Evolutionary conservation across 2,888 invertebrate genomes (phyloP).

Genomic region (Aricia artaxerxes): DNA sequence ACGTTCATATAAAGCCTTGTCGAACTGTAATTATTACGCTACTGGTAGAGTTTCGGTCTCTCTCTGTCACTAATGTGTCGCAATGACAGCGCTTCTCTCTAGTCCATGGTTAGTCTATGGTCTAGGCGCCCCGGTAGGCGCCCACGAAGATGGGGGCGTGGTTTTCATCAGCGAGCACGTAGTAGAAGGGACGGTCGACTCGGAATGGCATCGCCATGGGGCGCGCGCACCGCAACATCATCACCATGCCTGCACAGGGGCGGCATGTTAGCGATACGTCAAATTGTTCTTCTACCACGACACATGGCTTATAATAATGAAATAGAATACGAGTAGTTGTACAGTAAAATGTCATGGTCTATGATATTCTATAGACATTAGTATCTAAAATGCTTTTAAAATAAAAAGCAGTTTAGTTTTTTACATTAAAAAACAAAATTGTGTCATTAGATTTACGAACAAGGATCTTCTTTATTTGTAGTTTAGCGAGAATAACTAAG

Average conservation of each 20-base stretch:
- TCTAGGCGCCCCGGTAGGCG: slow-evolving; percentile 50
- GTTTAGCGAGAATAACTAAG: too few relatives aligned
- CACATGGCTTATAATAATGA: background rate
- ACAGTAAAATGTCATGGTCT: too few relatives aligned
- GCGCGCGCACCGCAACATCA: slow-evolving; percentile 65
- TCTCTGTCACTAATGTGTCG: background rate
- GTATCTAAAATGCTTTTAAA: too few relatives aligned
- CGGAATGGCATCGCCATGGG: slow-evolving; percentile 53
- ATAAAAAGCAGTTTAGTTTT: too few relatives aligned
- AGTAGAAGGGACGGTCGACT: slow-evolving; percentile 71
- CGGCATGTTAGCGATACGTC: slow-evolving; percentile 13
- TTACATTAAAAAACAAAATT: too few relatives aligned
- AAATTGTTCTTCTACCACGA: background rate
- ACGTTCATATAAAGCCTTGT: too few relatives aligned
- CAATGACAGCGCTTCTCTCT: background rate
- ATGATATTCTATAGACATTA: too few relatives aligned
- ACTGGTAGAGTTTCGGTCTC: background rate
- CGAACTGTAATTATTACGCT: too few relatives aligned
- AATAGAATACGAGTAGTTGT: too few relatives aligned
- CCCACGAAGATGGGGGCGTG: slow-evolving; percentile 58
- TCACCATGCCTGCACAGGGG: slow-evolving; percentile 63
- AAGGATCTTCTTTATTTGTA: too few relatives aligned
- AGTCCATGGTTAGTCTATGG: background rate
- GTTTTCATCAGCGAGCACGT: slow-evolving; percentile 53
- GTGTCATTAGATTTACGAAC: too few relatives aligned